These are phyloP conservation scores for Eilema griseolum DNA, from an alignment of 2,888 invertebrate species.

Conservation along the genomic window DNA sequence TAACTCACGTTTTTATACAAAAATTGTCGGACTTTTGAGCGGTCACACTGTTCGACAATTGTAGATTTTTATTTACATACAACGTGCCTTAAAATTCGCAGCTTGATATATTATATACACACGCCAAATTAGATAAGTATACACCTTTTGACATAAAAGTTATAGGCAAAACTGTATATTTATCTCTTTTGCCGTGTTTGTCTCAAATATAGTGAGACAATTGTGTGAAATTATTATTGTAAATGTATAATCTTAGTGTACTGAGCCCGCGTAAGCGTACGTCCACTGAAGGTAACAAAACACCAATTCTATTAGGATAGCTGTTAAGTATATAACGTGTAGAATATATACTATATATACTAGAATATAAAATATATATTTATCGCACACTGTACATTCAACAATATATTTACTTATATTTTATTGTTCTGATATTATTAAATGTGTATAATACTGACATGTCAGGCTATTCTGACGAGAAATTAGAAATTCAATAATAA, in stretches of 20 bases:
- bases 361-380: slow-evolving; percentile 16
- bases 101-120: slow-evolving; percentile 27
- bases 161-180: too few relatives aligned
- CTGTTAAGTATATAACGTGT: slow-evolving; percentile 28
- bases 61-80: slow-evolving; percentile 21
- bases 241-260: slow-evolving; percentile 42
- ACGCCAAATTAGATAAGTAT: too few relatives aligned
- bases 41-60: slow-evolving; percentile 28
- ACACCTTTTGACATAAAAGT: too few relatives aligned
- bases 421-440: neutral
- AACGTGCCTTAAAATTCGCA: slow-evolving; percentile 55
- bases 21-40: slow-evolving; percentile 24
- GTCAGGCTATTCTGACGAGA: slow-evolving; percentile 6
- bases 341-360: slow-evolving; percentile 14
- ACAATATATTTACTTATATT: slow-evolving; percentile 8
- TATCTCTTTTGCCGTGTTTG: neutral
- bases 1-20: slow-evolving; percentile 21
- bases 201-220: slow-evolving; percentile 2
- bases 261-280: slow-evolving; percentile 77
- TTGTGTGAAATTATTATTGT: slow-evolving; percentile 26
- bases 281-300: slow-evolving; percentile 85
- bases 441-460: neutral
- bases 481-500: neutral
- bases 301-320: slow-evolving; percentile 79
- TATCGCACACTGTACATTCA: slow-evolving; percentile 8